These are phyloP conservation scores for Linnaemya vulpina DNA, from an alignment of 2,888 invertebrate genomes.

Conservation along the genomic window DNA sequence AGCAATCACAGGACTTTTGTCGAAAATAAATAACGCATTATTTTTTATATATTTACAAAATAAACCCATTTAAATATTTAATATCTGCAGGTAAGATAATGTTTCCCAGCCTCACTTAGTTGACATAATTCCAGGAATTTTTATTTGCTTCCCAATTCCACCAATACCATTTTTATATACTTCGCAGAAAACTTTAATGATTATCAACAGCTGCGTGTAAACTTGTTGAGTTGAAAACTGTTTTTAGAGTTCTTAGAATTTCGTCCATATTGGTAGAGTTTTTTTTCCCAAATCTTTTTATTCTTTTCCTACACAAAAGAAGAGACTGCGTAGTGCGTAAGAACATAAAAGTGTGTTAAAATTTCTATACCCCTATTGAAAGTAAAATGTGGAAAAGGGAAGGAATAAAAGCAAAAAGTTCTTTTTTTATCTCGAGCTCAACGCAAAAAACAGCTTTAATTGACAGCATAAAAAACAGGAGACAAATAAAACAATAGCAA, in stretches of 20 bases:
- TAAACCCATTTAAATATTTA: too few species aligned
- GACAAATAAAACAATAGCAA: conserved; percentile 29
- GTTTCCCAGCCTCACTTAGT: too few species aligned
- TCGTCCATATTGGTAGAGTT: background rate
- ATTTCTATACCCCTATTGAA: conserved; percentile 23
- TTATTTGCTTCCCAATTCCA: background rate
- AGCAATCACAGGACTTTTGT: too few species aligned
- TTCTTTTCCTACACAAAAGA: background rate
- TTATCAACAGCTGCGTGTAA: conserved; percentile 37
- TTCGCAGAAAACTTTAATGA: conserved; percentile 28
- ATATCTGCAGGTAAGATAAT: too few species aligned
- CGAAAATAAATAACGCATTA: too few species aligned
- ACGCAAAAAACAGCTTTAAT: conserved; percentile 46
- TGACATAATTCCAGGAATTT: background rate
- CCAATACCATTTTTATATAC: background rate
- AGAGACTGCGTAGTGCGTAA: conserved; percentile 29
- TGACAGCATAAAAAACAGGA: conserved; percentile 57
- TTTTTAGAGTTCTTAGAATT: conserved; percentile 29
- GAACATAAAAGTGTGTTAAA: background rate
- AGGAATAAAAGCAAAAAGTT: too few species aligned
- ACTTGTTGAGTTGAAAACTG: conserved; percentile 15
- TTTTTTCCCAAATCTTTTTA: background rate
- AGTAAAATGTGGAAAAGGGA: background rate
- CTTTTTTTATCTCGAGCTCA: conserved; percentile 16
- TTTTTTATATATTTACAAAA: too few species aligned